Evolutionary conservation across 2,797 vertebrate genomes (phyloP).

Genomic region (Chaetophractus vellerosus): DNA sequence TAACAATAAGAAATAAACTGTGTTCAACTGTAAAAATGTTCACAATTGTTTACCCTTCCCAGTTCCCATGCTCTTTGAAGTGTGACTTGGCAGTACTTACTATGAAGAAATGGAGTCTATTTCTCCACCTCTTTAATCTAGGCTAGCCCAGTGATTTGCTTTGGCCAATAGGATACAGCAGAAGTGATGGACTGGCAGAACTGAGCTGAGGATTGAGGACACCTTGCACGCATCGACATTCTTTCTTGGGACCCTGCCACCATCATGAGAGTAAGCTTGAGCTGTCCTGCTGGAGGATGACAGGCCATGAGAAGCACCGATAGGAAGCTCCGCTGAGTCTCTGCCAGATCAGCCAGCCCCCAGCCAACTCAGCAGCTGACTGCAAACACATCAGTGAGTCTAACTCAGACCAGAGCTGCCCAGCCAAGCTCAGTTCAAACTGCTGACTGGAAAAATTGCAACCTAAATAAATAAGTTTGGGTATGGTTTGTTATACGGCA

Average conservation of each 20-base stretch:
- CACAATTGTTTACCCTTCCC: not conserved
- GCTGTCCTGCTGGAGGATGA: not conserved
- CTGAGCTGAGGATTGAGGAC: not conserved
- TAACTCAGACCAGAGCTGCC: not conserved
- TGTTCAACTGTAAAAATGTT: not conserved
- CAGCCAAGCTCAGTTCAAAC: not conserved
- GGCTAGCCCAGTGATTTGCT: not conserved
- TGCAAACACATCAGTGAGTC: not conserved
- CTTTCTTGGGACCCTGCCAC: not conserved
- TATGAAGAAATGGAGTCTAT: not conserved
- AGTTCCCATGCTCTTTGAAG: fast-evolving
- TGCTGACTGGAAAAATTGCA: not conserved
- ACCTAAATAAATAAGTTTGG: not conserved
- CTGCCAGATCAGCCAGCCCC: not conserved
- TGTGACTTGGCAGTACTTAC: not conserved
- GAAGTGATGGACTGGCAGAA: not conserved
- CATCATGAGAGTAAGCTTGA: not conserved
- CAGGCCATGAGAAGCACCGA: too few species aligned
- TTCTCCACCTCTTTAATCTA: not conserved
- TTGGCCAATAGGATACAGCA: not conserved
- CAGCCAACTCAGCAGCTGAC: too few species aligned
- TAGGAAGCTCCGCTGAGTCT: not conserved
- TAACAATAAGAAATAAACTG: not conserved
- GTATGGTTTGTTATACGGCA: not conserved
- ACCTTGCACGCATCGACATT: not conserved